Evolutionary conservation across 2,113 vertebrate genomes (phyloP), one percentile per base, ranked within the genome.

Genomic region (Eolophus roseicapilla): DNA sequence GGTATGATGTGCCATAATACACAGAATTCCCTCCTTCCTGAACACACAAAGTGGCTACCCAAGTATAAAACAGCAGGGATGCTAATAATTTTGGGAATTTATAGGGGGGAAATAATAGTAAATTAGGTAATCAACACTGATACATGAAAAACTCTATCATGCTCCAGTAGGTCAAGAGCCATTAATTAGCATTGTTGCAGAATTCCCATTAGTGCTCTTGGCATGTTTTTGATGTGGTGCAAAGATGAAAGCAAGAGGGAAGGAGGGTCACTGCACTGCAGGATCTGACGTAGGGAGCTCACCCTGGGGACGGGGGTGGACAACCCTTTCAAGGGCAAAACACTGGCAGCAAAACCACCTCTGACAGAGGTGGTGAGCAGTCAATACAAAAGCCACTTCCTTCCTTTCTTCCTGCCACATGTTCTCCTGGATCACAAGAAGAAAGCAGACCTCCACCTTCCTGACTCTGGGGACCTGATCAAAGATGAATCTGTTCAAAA

Each of bases 401-500:
- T 95, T 96, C 90, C 92, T 91, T 86, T 88, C 60, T 95, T 95
- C 85, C 94, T 2, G 52, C 85, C 87, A 87, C 11, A 1, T 73
- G 81, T 37, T 37, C 41, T 87, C 53, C 57, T 43, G 81, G 65
- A 46, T 52, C 37, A 16, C 29, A 83, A 60, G 25, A 28, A 88
- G 71, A 46, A 64, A 78, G 25, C n/a, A 35, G 46, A 74, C 20
- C 9, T 65, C 28, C 43, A 39, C 23, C n/a, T 88, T 37, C 49
- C 55, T 3, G 1, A 7, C 28, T 41, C 60, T 19, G 6, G 2
- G n/a, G 70, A 86, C 43, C 71, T 17, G 39, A 27, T 78, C 49
- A 71, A 77, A 39, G 46, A 71, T 39, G 2, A 83, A 15, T 53
- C 47, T 46, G 7, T 53, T 44, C 20, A 44, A 35, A 70, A 88